Evolutionary conservation across 2,797 vertebrate genomes (phyloP).

Genomic region (Rhinichthys osculus): DNA sequence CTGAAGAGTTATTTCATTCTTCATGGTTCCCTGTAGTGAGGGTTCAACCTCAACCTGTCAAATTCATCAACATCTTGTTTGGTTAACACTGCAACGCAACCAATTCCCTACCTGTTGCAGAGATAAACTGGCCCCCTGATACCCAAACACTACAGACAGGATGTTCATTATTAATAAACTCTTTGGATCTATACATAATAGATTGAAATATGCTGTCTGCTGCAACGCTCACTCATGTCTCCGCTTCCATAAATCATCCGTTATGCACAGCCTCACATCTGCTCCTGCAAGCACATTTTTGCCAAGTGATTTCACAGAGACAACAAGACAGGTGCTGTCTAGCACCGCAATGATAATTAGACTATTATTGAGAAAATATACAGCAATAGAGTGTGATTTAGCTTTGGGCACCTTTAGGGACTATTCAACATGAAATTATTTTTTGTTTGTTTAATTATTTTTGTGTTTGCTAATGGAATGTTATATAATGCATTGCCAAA

Average conservation of each 20-base stretch:
- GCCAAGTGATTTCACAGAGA: conserved; percentile 39
- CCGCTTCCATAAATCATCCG: conserved; percentile 41
- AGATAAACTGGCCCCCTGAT: background rate
- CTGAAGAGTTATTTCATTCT: background rate
- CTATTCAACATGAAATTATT: background rate
- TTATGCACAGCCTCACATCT: conserved; percentile 57
- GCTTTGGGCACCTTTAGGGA: background rate
- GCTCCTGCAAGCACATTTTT: conserved; percentile 21
- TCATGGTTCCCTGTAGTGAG: conserved; percentile 3
- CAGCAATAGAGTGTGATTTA: background rate
- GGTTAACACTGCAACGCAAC: background rate
- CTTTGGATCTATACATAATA: conserved; percentile 65
- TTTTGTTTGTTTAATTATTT: conserved; percentile 11
- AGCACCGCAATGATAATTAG: background rate
- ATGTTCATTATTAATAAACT: conserved; percentile 61
- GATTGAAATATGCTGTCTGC: conserved; percentile 57
- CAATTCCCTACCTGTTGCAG: conserved; percentile 1
- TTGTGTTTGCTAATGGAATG: conserved; percentile 24
- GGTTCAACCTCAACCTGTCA: conserved; percentile 12
- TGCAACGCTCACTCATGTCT: conserved; percentile 39
- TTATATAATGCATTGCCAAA: background rate
- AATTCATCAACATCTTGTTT: conserved; percentile 26
- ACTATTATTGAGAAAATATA: conserved; percentile 18
- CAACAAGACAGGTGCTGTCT: conserved; percentile 40
- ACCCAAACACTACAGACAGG: conserved; percentile 25